Conservation (phyloP, 2,797 vertebrate species). For the Setipinna tenuifilis region DNA sequence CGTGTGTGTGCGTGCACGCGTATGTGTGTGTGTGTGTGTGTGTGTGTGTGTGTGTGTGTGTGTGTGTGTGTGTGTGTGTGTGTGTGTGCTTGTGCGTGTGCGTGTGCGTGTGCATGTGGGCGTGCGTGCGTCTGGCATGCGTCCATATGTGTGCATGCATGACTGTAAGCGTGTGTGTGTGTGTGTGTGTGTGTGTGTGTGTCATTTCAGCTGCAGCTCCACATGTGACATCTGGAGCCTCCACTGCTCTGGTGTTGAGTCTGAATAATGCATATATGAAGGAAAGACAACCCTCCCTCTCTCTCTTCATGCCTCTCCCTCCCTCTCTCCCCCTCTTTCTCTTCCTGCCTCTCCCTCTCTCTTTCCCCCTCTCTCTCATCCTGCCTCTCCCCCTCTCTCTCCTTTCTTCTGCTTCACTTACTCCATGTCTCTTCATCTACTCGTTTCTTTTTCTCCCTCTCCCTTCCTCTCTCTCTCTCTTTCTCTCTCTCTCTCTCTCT, state of each 20-base stretch:
- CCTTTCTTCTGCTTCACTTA: too few relatives aligned
- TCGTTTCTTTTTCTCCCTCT: background rate
- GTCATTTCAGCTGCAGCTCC: background rate
- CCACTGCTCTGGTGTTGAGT: background rate
- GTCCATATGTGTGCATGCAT: background rate
- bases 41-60: background rate
- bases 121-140: too few relatives aligned
- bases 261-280: background rate
- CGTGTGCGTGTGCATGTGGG: background rate
- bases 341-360: background rate
- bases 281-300: background rate
- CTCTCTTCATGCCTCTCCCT: too few relatives aligned
- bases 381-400: background rate
- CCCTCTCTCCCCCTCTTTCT: background rate
- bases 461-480: background rate
- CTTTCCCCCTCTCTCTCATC: too few relatives aligned
- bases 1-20: background rate
- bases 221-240: too few relatives aligned
- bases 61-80: background rate
- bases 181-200: background rate
- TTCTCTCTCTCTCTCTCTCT: background rate
- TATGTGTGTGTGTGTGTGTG: background rate
- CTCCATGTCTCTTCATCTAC: too few relatives aligned
- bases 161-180: background rate
- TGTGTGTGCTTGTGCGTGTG: background rate